Conservation (phyloP, 2,888 invertebrate genomes). For the Phengaris alcon region DNA sequence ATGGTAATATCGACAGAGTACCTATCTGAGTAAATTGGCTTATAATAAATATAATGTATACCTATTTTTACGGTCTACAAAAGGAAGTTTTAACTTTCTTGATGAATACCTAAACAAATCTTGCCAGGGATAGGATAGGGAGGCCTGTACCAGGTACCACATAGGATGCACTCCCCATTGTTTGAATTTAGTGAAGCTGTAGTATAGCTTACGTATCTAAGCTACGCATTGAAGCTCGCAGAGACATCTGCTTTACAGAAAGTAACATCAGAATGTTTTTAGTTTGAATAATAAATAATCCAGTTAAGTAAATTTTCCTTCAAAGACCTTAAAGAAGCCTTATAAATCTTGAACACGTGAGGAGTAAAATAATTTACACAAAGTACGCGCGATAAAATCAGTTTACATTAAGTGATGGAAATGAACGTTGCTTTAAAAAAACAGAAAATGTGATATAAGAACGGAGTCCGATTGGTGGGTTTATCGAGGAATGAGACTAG, state of each 20-base stretch:
- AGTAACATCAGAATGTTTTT: neutral
- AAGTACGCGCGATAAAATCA: neutral
- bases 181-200: neutral
- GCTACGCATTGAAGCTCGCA: too few species aligned
- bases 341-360: constrained; percentile 4
- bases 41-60: too few species aligned
- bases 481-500: neutral
- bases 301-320: neutral
- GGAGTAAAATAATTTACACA: constrained; percentile 4
- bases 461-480: neutral
- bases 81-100: too few species aligned
- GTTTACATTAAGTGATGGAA: constrained; percentile 10
- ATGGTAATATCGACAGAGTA: too few species aligned
- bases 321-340: constrained; percentile 5
- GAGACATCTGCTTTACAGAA: neutral
- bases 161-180: neutral
- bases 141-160: neutral
- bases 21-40: too few species aligned
- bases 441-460: neutral
- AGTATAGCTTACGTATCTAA: neutral
- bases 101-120: too few species aligned
- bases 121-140: neutral
- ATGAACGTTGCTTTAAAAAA: constrained; percentile 2
- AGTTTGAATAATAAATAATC: neutral
- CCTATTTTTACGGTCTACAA: too few species aligned